Evolutionary conservation across 2,113 vertebrate species (phyloP), one percentile per base, ranked within the genome.

Genomic region (Nothobranchius furzeri): DNA sequence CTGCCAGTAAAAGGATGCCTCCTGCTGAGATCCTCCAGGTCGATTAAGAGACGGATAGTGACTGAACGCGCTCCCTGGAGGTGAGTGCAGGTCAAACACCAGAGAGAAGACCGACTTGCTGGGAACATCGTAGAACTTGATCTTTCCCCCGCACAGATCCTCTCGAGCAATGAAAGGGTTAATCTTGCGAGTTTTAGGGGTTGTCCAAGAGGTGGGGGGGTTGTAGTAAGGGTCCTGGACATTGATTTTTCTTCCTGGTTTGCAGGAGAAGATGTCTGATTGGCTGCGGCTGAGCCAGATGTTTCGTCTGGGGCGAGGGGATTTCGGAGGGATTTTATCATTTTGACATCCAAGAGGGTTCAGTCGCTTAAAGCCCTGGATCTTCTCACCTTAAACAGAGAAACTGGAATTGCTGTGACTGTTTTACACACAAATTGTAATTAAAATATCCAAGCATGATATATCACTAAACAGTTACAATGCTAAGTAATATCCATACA

Each of bases 21-120:
- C 81, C 64, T 81, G 87, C 0, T 45, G 83, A 17, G 48, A 89
- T 81, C 60, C 92, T 71, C 65, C 81, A 20, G 20, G 66, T 77
- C 89, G 69, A 0, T 84, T 73, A 17, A 85, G 85, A 0, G 86
- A 3, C 1, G 73, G 30, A 85, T 84, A 72, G 81, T 84, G 90
- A 37, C 82, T 71, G 79, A 92, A 92, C 24, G 64, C 73, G 14
- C 88, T 91, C 3, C 94, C 88, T 24, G 94, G 94, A 12, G 95
- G 95, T 5, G 96, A 96, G 81, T 95, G 93, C 52, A 98, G 85
- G 86, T 98, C 96, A 64, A 99, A 99, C 86, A 98, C 94, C 0
- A 98, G 91, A 35, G 96, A 98, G 85, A 99, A 96, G 65, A 99
- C 96, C 0, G 97, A 98, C 85, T 96, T 97, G 93, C 96, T 99